These are phyloP conservation scores for Myotis myotis DNA, from an alignment of 2,797 vertebrate species.

Conservation along the genomic window DNA sequence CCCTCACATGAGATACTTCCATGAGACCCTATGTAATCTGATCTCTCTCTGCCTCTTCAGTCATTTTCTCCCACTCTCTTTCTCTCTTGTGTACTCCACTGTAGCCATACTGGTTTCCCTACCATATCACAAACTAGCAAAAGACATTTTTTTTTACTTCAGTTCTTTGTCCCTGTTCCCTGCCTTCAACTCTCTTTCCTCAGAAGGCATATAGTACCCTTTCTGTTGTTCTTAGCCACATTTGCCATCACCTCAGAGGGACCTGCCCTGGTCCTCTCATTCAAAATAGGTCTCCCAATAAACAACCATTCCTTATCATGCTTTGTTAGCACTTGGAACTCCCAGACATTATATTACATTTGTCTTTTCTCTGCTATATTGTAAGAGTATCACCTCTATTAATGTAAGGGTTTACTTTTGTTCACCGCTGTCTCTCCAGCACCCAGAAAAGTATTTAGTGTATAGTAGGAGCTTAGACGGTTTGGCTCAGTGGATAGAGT, in stretches of 20 bases:
- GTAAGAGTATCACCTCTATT: not conserved
- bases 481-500: too few relatives aligned
- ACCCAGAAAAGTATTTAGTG: not conserved
- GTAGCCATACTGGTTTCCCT: not conserved
- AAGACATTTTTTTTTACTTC: not conserved
- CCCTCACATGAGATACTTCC: not conserved
- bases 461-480: not conserved
- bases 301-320: fast-evolving
- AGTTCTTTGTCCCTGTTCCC: not conserved
- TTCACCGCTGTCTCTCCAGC: not conserved
- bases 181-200: not conserved
- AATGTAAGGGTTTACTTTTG: not conserved
- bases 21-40: not conserved
- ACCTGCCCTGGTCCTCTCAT: not conserved
- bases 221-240: not conserved
- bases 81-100: not conserved
- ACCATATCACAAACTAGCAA: not conserved
- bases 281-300: not conserved
- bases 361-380: not conserved
- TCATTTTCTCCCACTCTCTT: not conserved
- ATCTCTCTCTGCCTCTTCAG: not conserved
- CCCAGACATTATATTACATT: not conserved
- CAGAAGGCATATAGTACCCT: not conserved
- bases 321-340: not conserved
- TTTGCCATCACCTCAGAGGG: not conserved